Percentiles rank a stretch among this genome's conserved stretches.
Conservation (phyloP, 2,113 vertebrate species). For the Hoplias malabaricus region DNA sequence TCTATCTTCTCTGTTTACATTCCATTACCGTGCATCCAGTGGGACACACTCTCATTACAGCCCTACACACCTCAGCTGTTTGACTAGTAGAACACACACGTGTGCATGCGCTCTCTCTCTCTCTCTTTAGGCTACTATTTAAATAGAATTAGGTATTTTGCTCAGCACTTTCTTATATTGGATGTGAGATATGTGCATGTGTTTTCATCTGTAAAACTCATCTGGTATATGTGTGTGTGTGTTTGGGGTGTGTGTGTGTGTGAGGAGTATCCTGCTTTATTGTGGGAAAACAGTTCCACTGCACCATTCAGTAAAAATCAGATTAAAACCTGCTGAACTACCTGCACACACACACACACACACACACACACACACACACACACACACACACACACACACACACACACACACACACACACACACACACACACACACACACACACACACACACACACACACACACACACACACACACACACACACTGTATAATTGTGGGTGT, state of each 20-base stretch:
- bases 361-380: too few species aligned
- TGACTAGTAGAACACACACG: not conserved
- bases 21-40: conserved; percentile 38
- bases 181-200: not conserved
- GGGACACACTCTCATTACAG: conserved; percentile 34
- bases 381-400: too few species aligned
- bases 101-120: not conserved
- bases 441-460: too few species aligned
- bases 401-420: too few species aligned
- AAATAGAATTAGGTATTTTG: not conserved
- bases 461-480: too few species aligned
- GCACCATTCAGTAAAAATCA: not conserved
- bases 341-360: too few species aligned
- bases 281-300: not conserved
- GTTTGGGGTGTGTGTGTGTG: not conserved
- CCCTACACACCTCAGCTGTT: conserved; percentile 11
- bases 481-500: not conserved
- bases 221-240: not conserved
- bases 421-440: too few species aligned
- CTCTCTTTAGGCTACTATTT: not conserved
- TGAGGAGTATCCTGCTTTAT: not conserved
- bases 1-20: conserved; percentile 43
- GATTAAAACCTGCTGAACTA: not conserved
- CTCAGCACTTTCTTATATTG: too few species aligned
- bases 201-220: not conserved